Evolutionary conservation across 2,888 invertebrate species (phyloP).

Genomic region (Heliconius ethilla): DNA sequence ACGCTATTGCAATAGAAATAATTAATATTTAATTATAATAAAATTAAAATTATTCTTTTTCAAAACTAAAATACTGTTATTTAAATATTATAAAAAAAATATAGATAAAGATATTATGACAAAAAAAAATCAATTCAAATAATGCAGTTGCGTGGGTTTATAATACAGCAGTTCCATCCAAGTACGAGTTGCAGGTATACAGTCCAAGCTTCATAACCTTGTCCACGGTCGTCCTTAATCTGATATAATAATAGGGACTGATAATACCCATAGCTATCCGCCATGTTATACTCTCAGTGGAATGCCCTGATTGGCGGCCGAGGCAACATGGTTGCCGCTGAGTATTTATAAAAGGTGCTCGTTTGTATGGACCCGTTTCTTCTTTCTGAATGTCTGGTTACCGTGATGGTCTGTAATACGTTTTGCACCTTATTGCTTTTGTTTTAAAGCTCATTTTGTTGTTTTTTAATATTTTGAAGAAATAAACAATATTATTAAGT

Average conservation of each 20-base stretch:
- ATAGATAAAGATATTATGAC: not conserved
- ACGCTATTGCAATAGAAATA: no score
- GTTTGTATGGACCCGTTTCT: conserved; percentile 49
- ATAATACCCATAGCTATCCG: conserved; percentile 62
- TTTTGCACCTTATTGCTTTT: conserved; percentile 33
- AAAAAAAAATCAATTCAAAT: not conserved
- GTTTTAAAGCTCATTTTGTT: conserved; percentile 13
- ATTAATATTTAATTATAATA: no score
- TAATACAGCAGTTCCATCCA: conserved; percentile 14
- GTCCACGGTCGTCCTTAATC: conserved; percentile 52
- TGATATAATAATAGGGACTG: conserved; percentile 66
- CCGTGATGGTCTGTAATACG: conserved; percentile 29
- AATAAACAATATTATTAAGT: not conserved
- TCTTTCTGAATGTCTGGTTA: conserved; percentile 48
- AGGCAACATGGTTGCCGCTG: conserved; percentile 70
- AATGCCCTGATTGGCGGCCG: conserved; percentile 67
- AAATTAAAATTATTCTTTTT: no score
- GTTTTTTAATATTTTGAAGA: not conserved
- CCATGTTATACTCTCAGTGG: conserved; percentile 62
- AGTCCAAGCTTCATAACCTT: conserved; percentile 43
- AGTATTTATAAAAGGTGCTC: conserved; percentile 53
- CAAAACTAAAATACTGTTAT: no score
- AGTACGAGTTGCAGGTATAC: conserved; percentile 33
- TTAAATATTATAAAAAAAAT: no score
- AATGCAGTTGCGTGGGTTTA: not conserved